A percentile compares a stretch with the other conserved stretches of the same genome.
phyloP scores from a whole-genome alignment of 2,888 invertebrate species.

The Epinotia brunnichana region DNA sequence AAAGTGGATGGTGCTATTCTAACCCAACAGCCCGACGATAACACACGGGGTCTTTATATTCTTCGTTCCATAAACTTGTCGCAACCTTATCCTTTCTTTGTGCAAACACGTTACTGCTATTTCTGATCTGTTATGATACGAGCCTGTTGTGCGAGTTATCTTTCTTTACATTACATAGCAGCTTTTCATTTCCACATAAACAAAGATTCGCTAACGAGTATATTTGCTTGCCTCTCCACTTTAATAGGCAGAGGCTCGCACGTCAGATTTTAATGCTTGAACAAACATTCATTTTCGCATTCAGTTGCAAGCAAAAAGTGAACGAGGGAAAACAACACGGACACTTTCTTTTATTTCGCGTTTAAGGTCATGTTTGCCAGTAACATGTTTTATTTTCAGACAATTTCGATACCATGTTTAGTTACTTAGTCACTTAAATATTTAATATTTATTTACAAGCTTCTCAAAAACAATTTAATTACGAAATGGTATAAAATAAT shows the following conservation, averaged over 20 bases:
- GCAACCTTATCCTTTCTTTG: conserved; percentile 48
- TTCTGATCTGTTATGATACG: conserved; percentile 5
- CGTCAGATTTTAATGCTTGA: conserved; percentile 52
- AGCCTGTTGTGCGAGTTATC: conserved; percentile 22
- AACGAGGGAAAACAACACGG: conserved; percentile 42
- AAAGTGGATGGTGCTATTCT: no score
- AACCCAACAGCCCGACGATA: no score
- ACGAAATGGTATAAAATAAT: no score
- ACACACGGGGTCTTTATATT: no score
- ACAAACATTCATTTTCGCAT: conserved; percentile 53
- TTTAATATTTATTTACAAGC: no score
- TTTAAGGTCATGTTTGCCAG: conserved; percentile 17
- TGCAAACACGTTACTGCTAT: conserved; percentile 10
- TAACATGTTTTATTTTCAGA: background rate
- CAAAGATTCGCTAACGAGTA: conserved; percentile 51
- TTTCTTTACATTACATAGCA: conserved; percentile 30
- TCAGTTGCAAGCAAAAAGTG: conserved; percentile 44
- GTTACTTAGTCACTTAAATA: no score
- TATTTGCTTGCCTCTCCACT: conserved; percentile 55
- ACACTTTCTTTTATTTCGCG: conserved; percentile 18
- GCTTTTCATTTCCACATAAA: conserved; percentile 46
- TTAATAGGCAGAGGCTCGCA: conserved; percentile 49
- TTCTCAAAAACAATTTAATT: no score
- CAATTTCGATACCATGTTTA: background rate
- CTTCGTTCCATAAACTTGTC: conserved; percentile 49